Evolutionary conservation across 2,888 invertebrate genomes (phyloP).

Genomic region (Sabellastarte sp.): DNA sequence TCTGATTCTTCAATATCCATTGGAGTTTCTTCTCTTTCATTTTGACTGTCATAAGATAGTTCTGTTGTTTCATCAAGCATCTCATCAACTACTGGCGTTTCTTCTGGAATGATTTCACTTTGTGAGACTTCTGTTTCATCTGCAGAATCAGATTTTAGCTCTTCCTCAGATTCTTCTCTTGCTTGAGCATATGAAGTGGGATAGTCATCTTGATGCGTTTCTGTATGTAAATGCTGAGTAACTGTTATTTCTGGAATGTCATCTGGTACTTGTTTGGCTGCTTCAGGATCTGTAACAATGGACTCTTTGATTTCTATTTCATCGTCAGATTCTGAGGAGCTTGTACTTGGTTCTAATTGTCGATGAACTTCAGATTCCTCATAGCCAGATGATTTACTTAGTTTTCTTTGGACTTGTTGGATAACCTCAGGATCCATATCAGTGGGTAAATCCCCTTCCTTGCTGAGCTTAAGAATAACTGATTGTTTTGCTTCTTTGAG

Average conservation of each 20-base stretch:
- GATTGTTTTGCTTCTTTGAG: constrained; percentile 42
- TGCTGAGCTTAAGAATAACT: neutral
- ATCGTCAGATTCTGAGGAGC: neutral
- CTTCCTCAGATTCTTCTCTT: too few species aligned
- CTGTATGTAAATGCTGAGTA: constrained; percentile 64
- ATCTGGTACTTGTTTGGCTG: constrained; percentile 38
- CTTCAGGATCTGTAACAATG: neutral
- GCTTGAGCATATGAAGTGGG: too few species aligned
- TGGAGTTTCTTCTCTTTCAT: constrained; percentile 48
- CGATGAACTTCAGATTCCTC: neutral
- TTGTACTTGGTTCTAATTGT: neutral
- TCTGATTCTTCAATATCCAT: constrained; percentile 58
- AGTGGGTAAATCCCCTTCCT: neutral
- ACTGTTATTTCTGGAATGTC: constrained; percentile 68
- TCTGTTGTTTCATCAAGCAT: too few species aligned
- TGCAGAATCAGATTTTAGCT: too few species aligned
- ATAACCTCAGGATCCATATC: constrained; percentile 3
- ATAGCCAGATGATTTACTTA: neutral
- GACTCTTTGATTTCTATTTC: neutral
- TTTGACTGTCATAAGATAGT: too few species aligned
- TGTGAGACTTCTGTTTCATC: too few species aligned
- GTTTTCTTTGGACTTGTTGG: neutral
- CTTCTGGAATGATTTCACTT: too few species aligned
- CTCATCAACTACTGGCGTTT: too few species aligned
- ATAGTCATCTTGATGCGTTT: constrained; percentile 38